These are phyloP conservation scores for Drosophila tripunctata DNA, from an alignment of 2,888 invertebrate genomes.

Conservation along the genomic window DNA sequence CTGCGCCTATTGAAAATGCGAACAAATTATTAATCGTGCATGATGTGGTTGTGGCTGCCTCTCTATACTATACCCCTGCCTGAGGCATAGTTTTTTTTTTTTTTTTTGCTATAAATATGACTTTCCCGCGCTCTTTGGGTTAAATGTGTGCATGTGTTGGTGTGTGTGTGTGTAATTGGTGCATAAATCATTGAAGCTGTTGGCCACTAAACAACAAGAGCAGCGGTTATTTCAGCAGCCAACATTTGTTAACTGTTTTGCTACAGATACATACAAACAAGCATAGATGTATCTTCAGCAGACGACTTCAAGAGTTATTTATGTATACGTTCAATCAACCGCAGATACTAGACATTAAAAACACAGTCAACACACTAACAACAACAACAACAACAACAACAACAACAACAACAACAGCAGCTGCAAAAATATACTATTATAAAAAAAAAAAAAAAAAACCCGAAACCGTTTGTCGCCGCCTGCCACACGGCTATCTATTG, in stretches of 20 bases:
- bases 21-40: slow-evolving; percentile 67
- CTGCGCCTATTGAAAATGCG: slow-evolving; percentile 62
- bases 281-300: slow-evolving; percentile 47
- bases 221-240: slow-evolving; percentile 58
- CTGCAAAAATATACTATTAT: slow-evolving; percentile 6
- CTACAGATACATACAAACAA: slow-evolving; percentile 53
- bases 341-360: too few species aligned
- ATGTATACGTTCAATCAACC: too few species aligned
- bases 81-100: slow-evolving; percentile 7
- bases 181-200: slow-evolving; percentile 73
- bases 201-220: slow-evolving; percentile 56
- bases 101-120: slow-evolving; percentile 34
- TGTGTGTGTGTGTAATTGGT: slow-evolving; percentile 55
- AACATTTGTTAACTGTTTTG: slow-evolving; percentile 58
- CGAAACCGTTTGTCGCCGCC: slow-evolving; percentile 62
- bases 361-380: too few species aligned
- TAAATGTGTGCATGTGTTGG: not conserved
- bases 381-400: too few species aligned
- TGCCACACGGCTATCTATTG: slow-evolving; percentile 17
- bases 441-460: slow-evolving; percentile 38
- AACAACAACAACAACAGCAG: slow-evolving; percentile 12
- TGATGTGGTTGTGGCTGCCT: slow-evolving; percentile 1
- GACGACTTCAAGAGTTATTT: slow-evolving; percentile 42
- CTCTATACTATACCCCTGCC: not conserved
- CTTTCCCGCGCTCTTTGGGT: slow-evolving; percentile 55